Conservation (phyloP, 2,113 vertebrate genomes). For the Nansenia antarctica region DNA sequence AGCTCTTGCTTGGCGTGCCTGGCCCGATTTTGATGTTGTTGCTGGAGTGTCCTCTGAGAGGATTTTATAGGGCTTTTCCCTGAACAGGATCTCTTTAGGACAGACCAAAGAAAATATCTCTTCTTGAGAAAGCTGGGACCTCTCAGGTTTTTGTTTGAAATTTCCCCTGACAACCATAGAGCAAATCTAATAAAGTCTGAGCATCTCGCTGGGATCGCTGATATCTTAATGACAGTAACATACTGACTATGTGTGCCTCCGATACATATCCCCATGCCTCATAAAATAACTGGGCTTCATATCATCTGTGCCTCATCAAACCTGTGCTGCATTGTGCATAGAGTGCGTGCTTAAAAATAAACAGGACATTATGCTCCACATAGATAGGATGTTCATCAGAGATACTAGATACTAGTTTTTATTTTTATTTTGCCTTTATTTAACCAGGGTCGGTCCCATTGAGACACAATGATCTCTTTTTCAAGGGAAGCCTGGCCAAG, state of each 20-base stretch:
- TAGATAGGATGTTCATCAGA: no score
- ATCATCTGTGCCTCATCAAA: no score
- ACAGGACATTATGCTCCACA: no score
- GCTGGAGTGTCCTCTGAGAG: constrained; percentile 49
- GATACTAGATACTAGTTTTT: no score
- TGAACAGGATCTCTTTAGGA: constrained; percentile 51
- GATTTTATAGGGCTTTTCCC: constrained; percentile 59
- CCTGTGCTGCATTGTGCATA: no score
- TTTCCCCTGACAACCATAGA: constrained; percentile 49
- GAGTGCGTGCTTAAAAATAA: no score
- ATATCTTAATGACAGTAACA: constrained; percentile 44
- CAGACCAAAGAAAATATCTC: constrained; percentile 42
- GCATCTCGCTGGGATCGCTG: constrained; percentile 52
- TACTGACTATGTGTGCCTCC: neutral
- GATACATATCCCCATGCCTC: no score
- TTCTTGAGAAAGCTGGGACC: constrained; percentile 23
- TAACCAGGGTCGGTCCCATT: no score
- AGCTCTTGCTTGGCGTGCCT: constrained; percentile 46
- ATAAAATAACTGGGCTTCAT: no score
- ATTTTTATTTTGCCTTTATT: no score
- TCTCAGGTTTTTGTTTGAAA: constrained; percentile 46
- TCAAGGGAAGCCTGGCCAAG: no score
- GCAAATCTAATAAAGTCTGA: constrained; percentile 66
- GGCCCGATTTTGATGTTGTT: constrained; percentile 56
- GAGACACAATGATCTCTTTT: no score